A percentile compares a stretch with the other conserved stretches of the same genome.
Evolutionary conservation across 2,888 invertebrate species (phyloP).

Genomic region (Eilema depressum): DNA sequence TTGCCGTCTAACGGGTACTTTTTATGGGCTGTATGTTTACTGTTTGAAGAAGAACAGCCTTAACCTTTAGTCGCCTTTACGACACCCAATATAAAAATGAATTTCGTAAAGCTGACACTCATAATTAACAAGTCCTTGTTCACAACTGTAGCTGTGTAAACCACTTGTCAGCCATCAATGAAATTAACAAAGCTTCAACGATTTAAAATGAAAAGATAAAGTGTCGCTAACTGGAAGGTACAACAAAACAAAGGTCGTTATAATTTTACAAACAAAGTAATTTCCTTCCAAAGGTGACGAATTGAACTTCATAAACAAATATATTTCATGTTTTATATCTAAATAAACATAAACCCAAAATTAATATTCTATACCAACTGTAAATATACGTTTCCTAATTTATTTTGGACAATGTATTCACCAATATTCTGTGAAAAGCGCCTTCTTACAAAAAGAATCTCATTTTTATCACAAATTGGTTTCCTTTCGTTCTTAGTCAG

Average conservation of each 20-base stretch:
- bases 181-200: neutral
- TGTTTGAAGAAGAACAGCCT: too few species aligned
- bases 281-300: neutral
- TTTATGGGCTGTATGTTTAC: too few species aligned
- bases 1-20: too few species aligned
- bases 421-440: neutral
- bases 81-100: too few species aligned
- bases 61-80: too few species aligned
- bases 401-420: constrained; percentile 3
- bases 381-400: constrained; percentile 6
- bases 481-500: constrained; percentile 32
- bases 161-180: neutral
- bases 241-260: neutral
- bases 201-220: constrained; percentile 7
- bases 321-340: constrained; percentile 3
- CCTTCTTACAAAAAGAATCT: constrained; percentile 24
- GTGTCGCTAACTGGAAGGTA: neutral
- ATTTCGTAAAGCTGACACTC: neutral
- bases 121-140: neutral
- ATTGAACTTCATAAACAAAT: constrained; percentile 3
- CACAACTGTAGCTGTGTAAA: neutral
- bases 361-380: neutral
- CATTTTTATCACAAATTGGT: constrained; percentile 30
- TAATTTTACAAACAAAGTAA: constrained; percentile 9
- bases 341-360: constrained; percentile 3